Percentiles rank a stretch among this genome's conserved stretches.
Conservation (phyloP, 2,797 vertebrate genomes). For the Capromys pilorides region DNA sequence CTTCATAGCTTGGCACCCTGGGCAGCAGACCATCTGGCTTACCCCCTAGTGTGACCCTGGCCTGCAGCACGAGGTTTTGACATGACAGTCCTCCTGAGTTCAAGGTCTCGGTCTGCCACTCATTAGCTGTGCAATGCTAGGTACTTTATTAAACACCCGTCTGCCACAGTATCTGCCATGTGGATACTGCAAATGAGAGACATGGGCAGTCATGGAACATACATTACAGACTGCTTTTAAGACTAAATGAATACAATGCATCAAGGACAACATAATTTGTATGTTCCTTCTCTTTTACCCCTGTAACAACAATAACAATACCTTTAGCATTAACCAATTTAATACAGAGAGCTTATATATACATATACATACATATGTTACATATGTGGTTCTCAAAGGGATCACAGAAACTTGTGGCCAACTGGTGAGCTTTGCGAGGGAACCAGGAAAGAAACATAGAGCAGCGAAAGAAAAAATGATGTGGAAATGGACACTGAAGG, state of each 20-base stretch:
- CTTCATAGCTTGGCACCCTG: conserved; percentile 51
- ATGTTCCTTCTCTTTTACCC: background rate
- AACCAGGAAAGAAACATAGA: background rate
- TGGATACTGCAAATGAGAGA: background rate
- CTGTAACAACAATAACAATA: background rate
- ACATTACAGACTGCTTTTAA: background rate
- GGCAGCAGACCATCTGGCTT: conserved; percentile 12
- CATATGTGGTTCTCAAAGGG: background rate
- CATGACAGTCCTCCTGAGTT: background rate
- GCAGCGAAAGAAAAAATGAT: background rate
- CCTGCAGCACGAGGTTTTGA: background rate
- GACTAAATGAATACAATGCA: background rate
- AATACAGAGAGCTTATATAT: background rate
- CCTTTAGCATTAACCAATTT: background rate
- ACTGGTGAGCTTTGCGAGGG: background rate
- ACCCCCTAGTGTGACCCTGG: conserved; percentile 47
- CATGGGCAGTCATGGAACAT: background rate
- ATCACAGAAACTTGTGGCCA: background rate
- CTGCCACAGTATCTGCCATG: too few relatives aligned
- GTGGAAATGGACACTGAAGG: background rate
- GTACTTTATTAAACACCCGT: background rate
- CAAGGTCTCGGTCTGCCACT: background rate
- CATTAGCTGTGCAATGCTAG: background rate
- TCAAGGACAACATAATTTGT: background rate
- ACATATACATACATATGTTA: too few relatives aligned